A percentile compares a stretch with the other conserved stretches of the same genome.
Conservation (phyloP, 2,888 invertebrate species). For the Conops quadrifasciatus region DNA sequence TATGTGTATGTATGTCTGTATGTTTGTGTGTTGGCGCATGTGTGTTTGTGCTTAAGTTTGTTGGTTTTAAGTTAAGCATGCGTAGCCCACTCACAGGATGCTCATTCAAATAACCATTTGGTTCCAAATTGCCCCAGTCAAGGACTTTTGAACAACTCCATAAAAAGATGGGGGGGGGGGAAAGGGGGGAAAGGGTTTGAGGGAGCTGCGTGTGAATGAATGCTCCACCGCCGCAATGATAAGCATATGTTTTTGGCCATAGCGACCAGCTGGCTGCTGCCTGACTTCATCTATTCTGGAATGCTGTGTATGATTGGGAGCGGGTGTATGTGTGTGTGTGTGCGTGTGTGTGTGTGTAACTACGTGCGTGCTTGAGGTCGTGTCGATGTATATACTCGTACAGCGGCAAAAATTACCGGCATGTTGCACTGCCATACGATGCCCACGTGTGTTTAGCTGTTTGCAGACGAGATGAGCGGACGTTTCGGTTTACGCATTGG, state of each 20-base stretch:
- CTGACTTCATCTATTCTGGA: too few species aligned
- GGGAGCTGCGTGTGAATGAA: neutral
- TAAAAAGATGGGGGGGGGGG: too few species aligned
- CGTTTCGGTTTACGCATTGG: neutral
- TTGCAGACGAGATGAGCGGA: neutral
- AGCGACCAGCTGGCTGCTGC: conserved; percentile 19
- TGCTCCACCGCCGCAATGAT: conserved; percentile 8
- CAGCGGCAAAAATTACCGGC: conserved; percentile 40
- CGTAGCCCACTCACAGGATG: conserved; percentile 14
- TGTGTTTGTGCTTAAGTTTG: neutral
- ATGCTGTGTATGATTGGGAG: too few species aligned
- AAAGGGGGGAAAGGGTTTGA: neutral
- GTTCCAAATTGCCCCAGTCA: conserved; percentile 50
- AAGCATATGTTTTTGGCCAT: conserved; percentile 34
- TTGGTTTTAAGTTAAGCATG: neutral
- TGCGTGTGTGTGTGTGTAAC: conserved; percentile 12
- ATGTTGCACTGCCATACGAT: conserved; percentile 28
- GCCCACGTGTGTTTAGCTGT: conserved; percentile 5
- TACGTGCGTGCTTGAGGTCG: neutral
- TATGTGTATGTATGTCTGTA: conserved; percentile 1
- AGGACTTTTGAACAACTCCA: conserved; percentile 46
- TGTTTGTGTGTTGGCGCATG: neutral
- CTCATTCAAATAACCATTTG: conserved; percentile 42
- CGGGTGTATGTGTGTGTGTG: conserved; percentile 27
- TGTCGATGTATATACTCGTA: neutral